Evolutionary conservation across 2,113 vertebrate species (phyloP).

Genomic region (Microcebus murinus): DNA sequence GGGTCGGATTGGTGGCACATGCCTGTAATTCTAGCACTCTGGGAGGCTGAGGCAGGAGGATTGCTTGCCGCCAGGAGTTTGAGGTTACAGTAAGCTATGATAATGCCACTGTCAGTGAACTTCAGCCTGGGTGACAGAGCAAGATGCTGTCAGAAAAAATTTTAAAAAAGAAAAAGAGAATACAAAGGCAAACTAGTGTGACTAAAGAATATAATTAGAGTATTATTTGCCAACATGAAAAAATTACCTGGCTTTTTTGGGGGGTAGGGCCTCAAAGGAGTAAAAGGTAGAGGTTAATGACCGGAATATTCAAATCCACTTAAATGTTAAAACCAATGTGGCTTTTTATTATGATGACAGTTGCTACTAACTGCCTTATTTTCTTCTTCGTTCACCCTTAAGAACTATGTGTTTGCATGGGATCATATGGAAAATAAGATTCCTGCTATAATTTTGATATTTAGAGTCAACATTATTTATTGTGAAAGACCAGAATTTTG

Average conservation of each 20-base stretch:
- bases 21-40: too few relatives aligned
- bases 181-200: slow-evolving; percentile 34
- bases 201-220: not conserved
- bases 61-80: too few relatives aligned
- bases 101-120: too few relatives aligned
- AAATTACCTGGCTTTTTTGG: not conserved
- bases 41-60: too few relatives aligned
- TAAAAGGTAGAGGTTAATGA: not conserved
- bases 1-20: not conserved
- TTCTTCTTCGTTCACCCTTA: not conserved
- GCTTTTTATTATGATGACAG: not conserved
- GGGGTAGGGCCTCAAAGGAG: not conserved
- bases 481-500: slow-evolving; percentile 6
- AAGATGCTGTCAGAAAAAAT: too few relatives aligned
- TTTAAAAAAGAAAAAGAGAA: not conserved
- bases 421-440: not conserved
- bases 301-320: not conserved
- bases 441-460: not conserved
- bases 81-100: too few relatives aligned
- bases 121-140: too few relatives aligned
- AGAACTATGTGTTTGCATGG: not conserved
- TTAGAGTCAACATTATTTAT: not conserved
- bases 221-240: slow-evolving; percentile 40
- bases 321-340: not conserved
- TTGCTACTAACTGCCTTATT: not conserved